phyloP scores from a whole-genome alignment of 2,888 invertebrate species.

The Drosophila eohydei region DNA sequence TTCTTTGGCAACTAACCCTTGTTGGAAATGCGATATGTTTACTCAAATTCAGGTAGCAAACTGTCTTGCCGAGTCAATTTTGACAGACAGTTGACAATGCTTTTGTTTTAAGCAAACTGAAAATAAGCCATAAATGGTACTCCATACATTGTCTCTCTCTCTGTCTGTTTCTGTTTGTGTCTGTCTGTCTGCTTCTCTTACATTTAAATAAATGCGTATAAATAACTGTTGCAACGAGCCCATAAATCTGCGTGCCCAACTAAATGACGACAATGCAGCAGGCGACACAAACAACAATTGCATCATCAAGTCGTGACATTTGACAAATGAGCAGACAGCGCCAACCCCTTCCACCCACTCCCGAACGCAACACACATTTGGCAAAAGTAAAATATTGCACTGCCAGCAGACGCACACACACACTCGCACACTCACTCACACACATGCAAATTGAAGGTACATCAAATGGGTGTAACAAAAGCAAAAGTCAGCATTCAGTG shows the following conservation, averaged over 20 bases:
- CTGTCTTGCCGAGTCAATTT: constrained; percentile 21
- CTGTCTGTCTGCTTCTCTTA: not conserved
- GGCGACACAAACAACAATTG: constrained; percentile 64
- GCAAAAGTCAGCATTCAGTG: constrained; percentile 64
- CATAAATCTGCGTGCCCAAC: constrained; percentile 75
- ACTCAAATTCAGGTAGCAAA: constrained; percentile 34
- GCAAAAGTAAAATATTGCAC: constrained; percentile 74
- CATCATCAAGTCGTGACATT: constrained; percentile 82
- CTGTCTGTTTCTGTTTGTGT: not conserved
- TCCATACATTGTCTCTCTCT: not conserved
- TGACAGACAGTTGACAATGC: constrained; percentile 72
- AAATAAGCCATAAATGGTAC: constrained; percentile 68
- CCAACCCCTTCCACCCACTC: not conserved
- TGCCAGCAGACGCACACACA: constrained; percentile 45
- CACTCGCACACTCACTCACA: constrained; percentile 21
- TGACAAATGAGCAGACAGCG: constrained; percentile 73
- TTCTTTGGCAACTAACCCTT: constrained; percentile 69
- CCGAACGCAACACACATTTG: constrained; percentile 46
- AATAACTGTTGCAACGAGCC: constrained; percentile 55
- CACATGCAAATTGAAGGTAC: constrained; percentile 69
- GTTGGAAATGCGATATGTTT: constrained; percentile 72
- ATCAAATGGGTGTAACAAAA: constrained; percentile 75
- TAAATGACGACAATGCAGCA: constrained; percentile 67
- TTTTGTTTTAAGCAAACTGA: constrained; percentile 63
- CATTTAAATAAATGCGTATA: constrained; percentile 46